Conservation (phyloP, 2,888 invertebrate species). For the Harpalus rubripes region DNA sequence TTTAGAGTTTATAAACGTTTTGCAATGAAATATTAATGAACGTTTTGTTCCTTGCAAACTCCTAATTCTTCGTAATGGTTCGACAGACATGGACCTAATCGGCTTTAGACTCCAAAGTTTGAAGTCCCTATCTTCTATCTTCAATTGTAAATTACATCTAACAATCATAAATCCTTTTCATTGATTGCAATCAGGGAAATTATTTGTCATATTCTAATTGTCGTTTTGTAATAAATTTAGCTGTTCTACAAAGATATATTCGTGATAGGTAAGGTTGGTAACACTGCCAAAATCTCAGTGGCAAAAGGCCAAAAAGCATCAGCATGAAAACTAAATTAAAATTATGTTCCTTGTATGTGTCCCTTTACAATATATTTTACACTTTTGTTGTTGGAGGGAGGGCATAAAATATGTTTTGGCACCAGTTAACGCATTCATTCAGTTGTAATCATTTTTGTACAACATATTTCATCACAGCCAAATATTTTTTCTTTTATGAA, state of each 20-base stretch:
- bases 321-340: constrained; percentile 6
- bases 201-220: background rate
- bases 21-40: no score
- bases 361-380: background rate
- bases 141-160: background rate
- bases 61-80: background rate
- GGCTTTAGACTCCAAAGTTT: background rate
- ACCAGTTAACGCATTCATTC: background rate
- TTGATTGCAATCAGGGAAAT: background rate
- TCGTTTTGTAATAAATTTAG: background rate
- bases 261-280: constrained; percentile 5
- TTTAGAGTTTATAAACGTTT: no score
- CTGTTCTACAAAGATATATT: background rate
- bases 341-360: constrained; percentile 4
- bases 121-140: background rate
- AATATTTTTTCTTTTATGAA: background rate
- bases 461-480: background rate
- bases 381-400: background rate
- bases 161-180: constrained; percentile 6
- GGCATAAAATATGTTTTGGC: background rate
- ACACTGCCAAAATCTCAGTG: background rate
- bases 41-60: no score
- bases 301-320: background rate
- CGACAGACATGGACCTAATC: background rate
- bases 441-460: background rate